Evolutionary conservation across 2,888 invertebrate genomes (phyloP).

Genomic region (Lasioglossum oenotherae): DNA sequence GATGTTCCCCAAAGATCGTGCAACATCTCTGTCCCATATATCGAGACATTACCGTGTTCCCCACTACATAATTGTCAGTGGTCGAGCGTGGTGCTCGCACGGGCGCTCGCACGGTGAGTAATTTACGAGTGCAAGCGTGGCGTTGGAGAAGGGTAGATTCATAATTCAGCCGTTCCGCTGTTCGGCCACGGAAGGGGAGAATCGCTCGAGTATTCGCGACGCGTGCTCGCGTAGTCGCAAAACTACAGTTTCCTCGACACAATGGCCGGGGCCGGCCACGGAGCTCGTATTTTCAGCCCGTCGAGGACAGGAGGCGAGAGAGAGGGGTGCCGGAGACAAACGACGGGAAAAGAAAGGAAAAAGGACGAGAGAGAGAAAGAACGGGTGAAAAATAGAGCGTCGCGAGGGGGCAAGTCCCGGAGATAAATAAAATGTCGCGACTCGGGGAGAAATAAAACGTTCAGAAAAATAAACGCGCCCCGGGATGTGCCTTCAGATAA

Average conservation of each 20-base stretch:
- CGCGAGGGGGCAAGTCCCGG: not conserved
- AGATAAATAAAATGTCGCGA: not conserved
- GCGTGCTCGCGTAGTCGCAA: slow-evolving; percentile 46
- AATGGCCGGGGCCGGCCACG: slow-evolving; percentile 32
- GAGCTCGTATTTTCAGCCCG: slow-evolving; percentile 57
- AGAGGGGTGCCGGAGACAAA: not conserved
- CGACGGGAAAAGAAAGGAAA: not conserved
- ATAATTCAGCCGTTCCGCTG: slow-evolving; percentile 9
- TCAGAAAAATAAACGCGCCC: slow-evolving; percentile 21
- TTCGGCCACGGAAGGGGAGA: not conserved
- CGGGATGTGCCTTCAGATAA: not conserved
- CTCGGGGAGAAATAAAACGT: slow-evolving; percentile 19
- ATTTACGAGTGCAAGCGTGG: not conserved
- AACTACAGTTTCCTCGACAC: slow-evolving; percentile 51
- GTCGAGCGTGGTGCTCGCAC: not conserved
- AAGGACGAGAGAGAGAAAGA: not conserved
- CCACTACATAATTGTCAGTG: not conserved
- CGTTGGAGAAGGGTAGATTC: not conserved
- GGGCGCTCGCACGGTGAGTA: not conserved
- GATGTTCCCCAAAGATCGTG: not conserved
- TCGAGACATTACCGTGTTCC: not conserved
- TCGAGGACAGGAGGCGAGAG: not conserved
- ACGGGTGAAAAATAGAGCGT: slow-evolving; percentile 2
- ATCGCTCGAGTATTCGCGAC: slow-evolving; percentile 56
- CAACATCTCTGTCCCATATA: not conserved